Evolutionary conservation across 1,140 invertebrate species (phyloP), one percentile per base, ranked within the genome.

Genomic region (Temnothorax nylanderi): DNA sequence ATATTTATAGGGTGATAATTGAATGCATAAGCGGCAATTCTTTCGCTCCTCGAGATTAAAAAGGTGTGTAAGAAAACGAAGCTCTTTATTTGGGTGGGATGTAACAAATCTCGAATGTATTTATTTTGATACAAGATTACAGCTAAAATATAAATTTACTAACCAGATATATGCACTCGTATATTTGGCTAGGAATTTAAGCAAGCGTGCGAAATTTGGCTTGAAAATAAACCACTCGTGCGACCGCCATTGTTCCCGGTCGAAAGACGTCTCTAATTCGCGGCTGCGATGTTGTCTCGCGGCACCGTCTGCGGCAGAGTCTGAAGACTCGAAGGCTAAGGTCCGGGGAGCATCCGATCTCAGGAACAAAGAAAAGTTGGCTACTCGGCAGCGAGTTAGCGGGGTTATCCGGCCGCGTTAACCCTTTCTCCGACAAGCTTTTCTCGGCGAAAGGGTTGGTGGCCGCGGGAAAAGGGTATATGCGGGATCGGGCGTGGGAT

Each of bases 341-440:
- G 44, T 16, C 54, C 49, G 47, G 16, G 37, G 44, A 49, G 65
- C 69, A 88, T 90, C 81, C 81, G 87, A 85, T 74, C 85, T 88
- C 62, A 58, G 72, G 74, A 87, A 91, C 90, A 91, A 91, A 91
- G 87, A 87, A 91, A 91, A 91, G 80, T 91, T 89, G 69, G 78
- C 88, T 75, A 85, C 78, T 86, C 37, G 37, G 34, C 74, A 78
- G 34, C 89, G 88, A 90, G 86, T 89, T 90, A 85, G 78, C 89
- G 76, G 58, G 72, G 80, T 89, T 91, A 91, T 91, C 90, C 88
- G 75, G 41, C 87, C 78, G 76, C 86, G 87, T 91, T 91, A 91
- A 91, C 89, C 90, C 90, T 91, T 91, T 88, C 89, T 87, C 74
- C 69, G 6, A 34, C 62, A 54, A 60, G 41, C 47, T 81, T 41